A percentile compares a stretch with the other conserved stretches of the same genome.
These are phyloP conservation scores for Anguilla pacifica DNA, from an alignment of 2,797 vertebrate genomes.

Conservation along the genomic window DNA sequence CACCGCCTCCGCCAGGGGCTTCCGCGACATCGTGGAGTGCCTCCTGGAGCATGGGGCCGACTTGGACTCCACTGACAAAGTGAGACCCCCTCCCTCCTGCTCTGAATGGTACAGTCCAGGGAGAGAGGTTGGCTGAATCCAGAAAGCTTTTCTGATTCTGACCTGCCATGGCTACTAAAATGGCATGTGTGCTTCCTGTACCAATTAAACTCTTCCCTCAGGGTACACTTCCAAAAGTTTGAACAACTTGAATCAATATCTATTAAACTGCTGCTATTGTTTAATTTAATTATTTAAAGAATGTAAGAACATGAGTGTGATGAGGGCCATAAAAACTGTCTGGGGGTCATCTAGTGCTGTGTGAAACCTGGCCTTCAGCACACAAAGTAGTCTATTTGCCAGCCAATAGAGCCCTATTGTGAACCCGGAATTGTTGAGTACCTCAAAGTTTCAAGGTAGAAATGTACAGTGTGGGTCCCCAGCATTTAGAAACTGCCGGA, in stretches of 20 bases:
- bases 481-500: too few species aligned
- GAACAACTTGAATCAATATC: not conserved
- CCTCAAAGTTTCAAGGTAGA: too few species aligned
- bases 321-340: not conserved
- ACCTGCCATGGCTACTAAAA: not conserved
- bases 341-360: not conserved
- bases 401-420: too few species aligned
- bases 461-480: too few species aligned
- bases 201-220: not conserved
- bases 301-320: not conserved
- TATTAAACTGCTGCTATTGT: not conserved
- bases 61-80: slow-evolving; percentile 89
- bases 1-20: slow-evolving; percentile 91
- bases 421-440: too few species aligned
- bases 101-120: not conserved
- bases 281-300: not conserved
- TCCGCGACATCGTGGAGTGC: slow-evolving; percentile 93
- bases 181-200: not conserved
- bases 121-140: not conserved
- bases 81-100: slow-evolving; percentile 43
- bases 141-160: not conserved
- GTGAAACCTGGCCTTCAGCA: not conserved
- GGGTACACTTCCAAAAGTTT: not conserved
- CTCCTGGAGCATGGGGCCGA: slow-evolving; percentile 85
- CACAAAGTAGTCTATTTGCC: not conserved